Evolutionary conservation across 2,113 vertebrate genomes (phyloP).

Genomic region (Gobius niger): DNA sequence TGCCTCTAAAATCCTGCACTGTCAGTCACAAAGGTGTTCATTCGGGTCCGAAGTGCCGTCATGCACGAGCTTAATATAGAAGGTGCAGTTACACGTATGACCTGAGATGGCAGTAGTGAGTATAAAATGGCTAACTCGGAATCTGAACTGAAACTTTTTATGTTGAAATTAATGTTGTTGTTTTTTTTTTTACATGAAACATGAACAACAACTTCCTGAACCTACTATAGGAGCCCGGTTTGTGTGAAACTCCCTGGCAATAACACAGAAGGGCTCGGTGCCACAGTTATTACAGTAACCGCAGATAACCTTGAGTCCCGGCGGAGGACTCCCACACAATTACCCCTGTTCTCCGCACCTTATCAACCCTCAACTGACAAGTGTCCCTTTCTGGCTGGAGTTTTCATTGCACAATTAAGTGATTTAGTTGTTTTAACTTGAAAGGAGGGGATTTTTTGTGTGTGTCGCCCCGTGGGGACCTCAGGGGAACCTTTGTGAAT

Average conservation of each 20-base stretch:
- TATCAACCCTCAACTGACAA: conserved; percentile 51
- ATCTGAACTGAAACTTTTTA: too few species aligned
- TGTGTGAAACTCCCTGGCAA: conserved; percentile 30
- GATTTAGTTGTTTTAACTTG: conserved; percentile 63
- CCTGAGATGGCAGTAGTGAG: too few species aligned
- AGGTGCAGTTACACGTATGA: too few species aligned
- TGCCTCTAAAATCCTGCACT: too few species aligned
- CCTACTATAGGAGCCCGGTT: conserved; percentile 18
- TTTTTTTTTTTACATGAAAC: too few species aligned
- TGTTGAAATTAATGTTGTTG: too few species aligned
- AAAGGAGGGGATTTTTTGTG: conserved; percentile 45
- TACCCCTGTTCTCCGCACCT: conserved; percentile 39
- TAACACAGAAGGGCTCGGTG: conserved; percentile 35
- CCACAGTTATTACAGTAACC: conserved; percentile 40
- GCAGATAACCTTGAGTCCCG: conserved; percentile 62
- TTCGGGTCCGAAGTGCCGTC: too few species aligned
- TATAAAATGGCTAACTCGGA: too few species aligned
- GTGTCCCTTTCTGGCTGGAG: conserved; percentile 24
- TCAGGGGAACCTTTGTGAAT: conserved; percentile 24
- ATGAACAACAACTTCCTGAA: too few species aligned
- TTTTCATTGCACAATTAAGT: conserved; percentile 56
- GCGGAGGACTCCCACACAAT: conserved; percentile 55
- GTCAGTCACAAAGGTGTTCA: too few species aligned
- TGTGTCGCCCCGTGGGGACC: conserved; percentile 15
- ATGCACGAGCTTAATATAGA: too few species aligned